Conservation (phyloP, 2,888 invertebrate species). For the Caradrina clavipalpis region DNA sequence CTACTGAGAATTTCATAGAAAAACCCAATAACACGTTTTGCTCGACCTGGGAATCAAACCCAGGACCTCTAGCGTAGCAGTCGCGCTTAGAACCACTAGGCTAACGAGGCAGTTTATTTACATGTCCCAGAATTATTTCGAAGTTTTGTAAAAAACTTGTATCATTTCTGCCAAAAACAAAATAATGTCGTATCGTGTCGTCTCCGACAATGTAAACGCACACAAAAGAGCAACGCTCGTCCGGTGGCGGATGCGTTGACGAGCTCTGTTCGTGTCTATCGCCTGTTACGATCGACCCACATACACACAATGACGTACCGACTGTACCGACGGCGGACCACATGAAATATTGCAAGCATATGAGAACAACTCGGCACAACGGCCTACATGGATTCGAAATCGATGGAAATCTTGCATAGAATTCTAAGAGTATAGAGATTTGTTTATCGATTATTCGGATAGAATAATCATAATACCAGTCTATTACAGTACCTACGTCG, state of each 20-base stretch:
- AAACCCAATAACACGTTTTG: too few species aligned
- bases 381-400: conserved; percentile 40
- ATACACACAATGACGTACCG: conserved; percentile 74
- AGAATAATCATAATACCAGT: too few species aligned
- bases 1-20: too few species aligned
- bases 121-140: too few species aligned
- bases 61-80: too few species aligned
- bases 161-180: too few species aligned
- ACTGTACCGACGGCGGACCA: conserved; percentile 40
- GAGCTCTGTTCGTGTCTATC: conserved; percentile 82
- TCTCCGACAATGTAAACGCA: conserved; percentile 64
- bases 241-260: conserved; percentile 80
- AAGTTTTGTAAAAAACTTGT: too few species aligned
- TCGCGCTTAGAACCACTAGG: too few species aligned
- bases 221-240: conserved; percentile 66
- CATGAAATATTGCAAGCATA: conserved; percentile 58
- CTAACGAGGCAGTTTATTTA: too few species aligned
- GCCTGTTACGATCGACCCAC: conserved; percentile 86
- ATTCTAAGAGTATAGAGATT: background rate
- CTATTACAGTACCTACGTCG: too few species aligned
- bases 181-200: conserved; percentile 53
- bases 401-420: conserved; percentile 24
- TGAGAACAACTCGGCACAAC: conserved; percentile 31
- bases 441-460: background rate
- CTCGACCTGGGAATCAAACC: too few species aligned